These are phyloP conservation scores for Labrus mixtus DNA, from an alignment of 2,113 vertebrate species.

Conservation along the genomic window DNA sequence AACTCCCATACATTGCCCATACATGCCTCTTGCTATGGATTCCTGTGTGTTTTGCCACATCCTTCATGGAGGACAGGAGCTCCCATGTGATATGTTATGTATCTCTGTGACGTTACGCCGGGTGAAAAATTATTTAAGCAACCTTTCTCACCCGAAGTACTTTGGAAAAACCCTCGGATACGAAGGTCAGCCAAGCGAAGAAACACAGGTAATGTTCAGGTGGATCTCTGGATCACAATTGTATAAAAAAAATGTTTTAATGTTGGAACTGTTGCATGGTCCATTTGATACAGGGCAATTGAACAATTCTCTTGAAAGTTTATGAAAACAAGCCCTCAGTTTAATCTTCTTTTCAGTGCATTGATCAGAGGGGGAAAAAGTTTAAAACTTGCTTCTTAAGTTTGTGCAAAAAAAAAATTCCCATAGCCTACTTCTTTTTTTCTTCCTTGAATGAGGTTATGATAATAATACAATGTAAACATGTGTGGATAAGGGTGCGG, in stretches of 20 bases:
- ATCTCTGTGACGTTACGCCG: slow-evolving; percentile 49
- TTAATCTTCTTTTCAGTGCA: not conserved
- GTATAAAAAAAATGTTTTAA: not conserved
- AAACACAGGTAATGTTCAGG: slow-evolving; percentile 25
- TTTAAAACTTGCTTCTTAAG: no score
- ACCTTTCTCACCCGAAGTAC: slow-evolving; percentile 9
- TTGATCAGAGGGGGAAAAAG: no score
- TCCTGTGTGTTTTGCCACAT: slow-evolving; percentile 18
- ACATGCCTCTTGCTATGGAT: not conserved
- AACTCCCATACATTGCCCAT: slow-evolving; percentile 18
- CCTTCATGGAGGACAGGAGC: slow-evolving; percentile 29
- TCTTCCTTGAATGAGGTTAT: no score
- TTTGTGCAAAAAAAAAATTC: no score
- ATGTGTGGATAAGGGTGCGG: no score
- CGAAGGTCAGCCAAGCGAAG: not conserved
- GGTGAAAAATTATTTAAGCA: slow-evolving; percentile 48
- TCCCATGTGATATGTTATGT: slow-evolving; percentile 11
- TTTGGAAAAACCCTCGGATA: not conserved
- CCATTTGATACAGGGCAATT: not conserved
- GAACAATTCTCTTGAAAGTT: no score
- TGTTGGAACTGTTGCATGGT: not conserved
- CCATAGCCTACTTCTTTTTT: no score
- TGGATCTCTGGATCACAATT: not conserved
- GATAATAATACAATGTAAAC: no score
- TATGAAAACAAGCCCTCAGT: not conserved